Conservation (phyloP, 2,113 vertebrate genomes). For the Hippocampus zosterae region DNA sequence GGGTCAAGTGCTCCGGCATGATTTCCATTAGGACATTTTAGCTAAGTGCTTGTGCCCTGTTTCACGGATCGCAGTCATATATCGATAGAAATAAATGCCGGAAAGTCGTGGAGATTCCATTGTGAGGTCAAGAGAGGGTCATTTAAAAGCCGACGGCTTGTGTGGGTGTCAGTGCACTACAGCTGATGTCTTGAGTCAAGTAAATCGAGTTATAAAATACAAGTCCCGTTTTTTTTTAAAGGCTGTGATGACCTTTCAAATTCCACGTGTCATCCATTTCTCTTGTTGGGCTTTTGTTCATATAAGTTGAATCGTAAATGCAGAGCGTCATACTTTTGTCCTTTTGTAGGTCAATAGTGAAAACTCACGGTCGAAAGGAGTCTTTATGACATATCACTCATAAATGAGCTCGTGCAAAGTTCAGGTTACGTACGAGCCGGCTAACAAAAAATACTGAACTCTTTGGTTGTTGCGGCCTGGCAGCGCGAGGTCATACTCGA, state of each 20-base stretch:
- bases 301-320: too few relatives aligned
- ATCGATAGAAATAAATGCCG: slow-evolving; percentile 8
- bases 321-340: not conserved
- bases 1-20: slow-evolving; percentile 9
- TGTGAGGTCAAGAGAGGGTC: slow-evolving; percentile 6
- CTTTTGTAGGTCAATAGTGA: not conserved
- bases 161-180: not conserved
- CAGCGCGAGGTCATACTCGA: too few relatives aligned
- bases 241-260: too few relatives aligned
- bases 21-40: slow-evolving; percentile 15
- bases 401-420: slow-evolving; percentile 1
- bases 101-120: not conserved
- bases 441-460: not conserved
- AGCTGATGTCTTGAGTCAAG: not conserved
- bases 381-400: not conserved
- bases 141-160: not conserved
- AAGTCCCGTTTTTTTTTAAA: too few relatives aligned
- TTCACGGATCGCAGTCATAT: not conserved
- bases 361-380: not conserved
- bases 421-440: not conserved
- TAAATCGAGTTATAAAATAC: not conserved
- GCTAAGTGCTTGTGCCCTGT: slow-evolving; percentile 16
- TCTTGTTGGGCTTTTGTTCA: too few relatives aligned
- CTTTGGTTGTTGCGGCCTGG: not conserved
- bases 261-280: too few relatives aligned